These are phyloP conservation scores for Myiagra hebetior DNA, from an alignment of 2,113 vertebrate genomes.

Conservation along the genomic window DNA sequence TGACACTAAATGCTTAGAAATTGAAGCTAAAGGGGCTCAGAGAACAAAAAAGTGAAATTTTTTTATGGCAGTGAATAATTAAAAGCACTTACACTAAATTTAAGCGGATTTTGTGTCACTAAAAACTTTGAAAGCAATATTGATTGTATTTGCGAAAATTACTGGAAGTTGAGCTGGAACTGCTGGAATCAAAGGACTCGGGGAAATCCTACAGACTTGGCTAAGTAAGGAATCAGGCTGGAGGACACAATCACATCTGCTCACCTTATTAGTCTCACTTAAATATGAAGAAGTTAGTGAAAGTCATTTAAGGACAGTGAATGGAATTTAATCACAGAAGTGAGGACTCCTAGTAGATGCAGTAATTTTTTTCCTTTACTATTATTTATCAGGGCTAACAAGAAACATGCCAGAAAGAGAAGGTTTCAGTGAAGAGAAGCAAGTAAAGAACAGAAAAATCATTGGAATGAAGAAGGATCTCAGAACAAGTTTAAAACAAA, in stretches of 20 bases:
- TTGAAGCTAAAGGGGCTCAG: neutral
- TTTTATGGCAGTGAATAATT: neutral
- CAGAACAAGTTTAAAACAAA: constrained; percentile 18
- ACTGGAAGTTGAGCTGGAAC: neutral
- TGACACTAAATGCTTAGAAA: neutral
- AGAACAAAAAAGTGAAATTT: neutral
- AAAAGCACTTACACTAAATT: neutral
- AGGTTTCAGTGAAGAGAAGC: neutral
- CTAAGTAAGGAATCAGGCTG: neutral
- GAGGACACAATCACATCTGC: neutral
- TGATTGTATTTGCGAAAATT: neutral
- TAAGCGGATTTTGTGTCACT: neutral
- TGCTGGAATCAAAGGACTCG: neutral
- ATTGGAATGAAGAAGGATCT: neutral
- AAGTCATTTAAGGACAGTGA: neutral
- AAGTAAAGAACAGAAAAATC: constrained; percentile 8
- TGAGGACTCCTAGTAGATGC: neutral
- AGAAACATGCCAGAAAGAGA: neutral
- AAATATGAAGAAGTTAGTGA: neutral
- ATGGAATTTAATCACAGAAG: neutral
- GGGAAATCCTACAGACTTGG: neutral
- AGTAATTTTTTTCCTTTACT: neutral
- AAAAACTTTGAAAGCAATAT: neutral
- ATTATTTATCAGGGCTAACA: neutral
- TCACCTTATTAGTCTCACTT: neutral